Evolutionary conservation across 2,797 vertebrate genomes (phyloP).

Genomic region (Sebastes vulpes): DNA sequence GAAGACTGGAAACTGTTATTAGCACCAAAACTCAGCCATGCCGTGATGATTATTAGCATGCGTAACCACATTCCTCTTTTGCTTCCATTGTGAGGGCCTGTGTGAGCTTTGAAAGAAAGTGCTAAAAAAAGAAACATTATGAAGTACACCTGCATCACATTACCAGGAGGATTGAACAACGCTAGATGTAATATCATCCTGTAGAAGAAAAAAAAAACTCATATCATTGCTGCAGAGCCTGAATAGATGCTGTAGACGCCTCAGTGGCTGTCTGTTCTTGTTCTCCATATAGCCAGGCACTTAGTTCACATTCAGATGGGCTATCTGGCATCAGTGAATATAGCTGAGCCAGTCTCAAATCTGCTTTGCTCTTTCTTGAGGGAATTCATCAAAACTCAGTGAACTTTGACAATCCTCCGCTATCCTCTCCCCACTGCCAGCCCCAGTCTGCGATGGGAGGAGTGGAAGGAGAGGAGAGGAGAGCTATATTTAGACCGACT

Average conservation of each 20-base stretch:
- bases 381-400: slow-evolving; percentile 76
- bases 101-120: slow-evolving; percentile 1
- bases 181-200: slow-evolving; percentile 19
- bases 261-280: slow-evolving; percentile 14
- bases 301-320: slow-evolving; percentile 59
- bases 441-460: slow-evolving; percentile 54
- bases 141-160: slow-evolving; percentile 28
- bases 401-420: slow-evolving; percentile 76
- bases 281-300: slow-evolving; percentile 23
- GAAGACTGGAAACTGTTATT: neutral
- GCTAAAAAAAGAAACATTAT: slow-evolving; percentile 47
- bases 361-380: slow-evolving; percentile 64
- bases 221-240: slow-evolving; percentile 11
- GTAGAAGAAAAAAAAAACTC: neutral
- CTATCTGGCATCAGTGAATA: slow-evolving; percentile 48
- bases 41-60: neutral
- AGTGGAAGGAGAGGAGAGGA: slow-evolving; percentile 22
- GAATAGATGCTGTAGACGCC: neutral
- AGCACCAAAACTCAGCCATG: neutral
- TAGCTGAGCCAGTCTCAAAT: slow-evolving; percentile 58
- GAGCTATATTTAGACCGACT: slow-evolving; percentile 80
- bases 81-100: neutral
- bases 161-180: slow-evolving; percentile 31
- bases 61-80: neutral
- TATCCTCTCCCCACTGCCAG: slow-evolving; percentile 42